These are phyloP conservation scores for Parnassius orleans DNA, from an alignment of 2,888 invertebrate species.

Conservation along the genomic window DNA sequence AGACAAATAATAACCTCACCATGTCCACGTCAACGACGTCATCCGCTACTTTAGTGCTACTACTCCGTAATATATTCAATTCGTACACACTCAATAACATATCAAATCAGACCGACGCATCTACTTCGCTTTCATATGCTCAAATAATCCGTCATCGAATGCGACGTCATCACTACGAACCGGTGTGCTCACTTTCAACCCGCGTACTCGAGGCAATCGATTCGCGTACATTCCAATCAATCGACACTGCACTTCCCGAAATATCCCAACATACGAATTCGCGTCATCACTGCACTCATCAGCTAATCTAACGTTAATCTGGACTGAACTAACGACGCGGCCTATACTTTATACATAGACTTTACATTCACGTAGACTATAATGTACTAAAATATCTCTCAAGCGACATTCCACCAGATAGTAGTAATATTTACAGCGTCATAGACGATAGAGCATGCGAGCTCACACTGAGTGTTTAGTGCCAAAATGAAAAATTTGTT, in stretches of 20 bases:
- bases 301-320: not conserved
- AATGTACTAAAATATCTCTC: not conserved
- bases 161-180: too few relatives aligned
- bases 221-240: not conserved
- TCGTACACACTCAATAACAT: too few relatives aligned
- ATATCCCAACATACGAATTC: not conserved
- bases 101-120: too few relatives aligned
- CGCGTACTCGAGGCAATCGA: too few relatives aligned
- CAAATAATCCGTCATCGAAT: too few relatives aligned
- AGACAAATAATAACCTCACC: too few relatives aligned
- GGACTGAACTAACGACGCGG: not conserved
- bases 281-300: not conserved
- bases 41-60: too few relatives aligned
- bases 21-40: too few relatives aligned
- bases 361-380: not conserved
- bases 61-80: too few relatives aligned
- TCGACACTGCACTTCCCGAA: not conserved
- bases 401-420: not conserved
- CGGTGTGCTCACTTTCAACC: too few relatives aligned
- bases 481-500: conserved; percentile 31
- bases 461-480: conserved; percentile 43
- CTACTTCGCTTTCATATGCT: too few relatives aligned
- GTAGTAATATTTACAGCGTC: not conserved
- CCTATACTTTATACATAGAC: not conserved
- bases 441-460: conserved; percentile 33